Base-by-base conservation (phyloP, 2,113 vertebrate genomes). In the Mionectes macconnelli region DNA sequence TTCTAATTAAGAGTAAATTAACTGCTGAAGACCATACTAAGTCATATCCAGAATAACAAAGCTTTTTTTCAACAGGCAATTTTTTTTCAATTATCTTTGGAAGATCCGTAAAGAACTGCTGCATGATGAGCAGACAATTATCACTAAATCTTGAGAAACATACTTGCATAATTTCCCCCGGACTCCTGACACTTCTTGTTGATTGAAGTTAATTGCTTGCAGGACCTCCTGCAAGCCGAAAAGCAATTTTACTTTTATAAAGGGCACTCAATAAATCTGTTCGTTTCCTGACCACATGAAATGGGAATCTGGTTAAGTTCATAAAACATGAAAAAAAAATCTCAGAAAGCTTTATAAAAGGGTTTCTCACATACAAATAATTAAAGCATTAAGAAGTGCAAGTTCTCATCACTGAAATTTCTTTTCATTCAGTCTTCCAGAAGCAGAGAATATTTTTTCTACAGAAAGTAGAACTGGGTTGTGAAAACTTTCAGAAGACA, bases 201-300 rank as follows among this genome's bases (percentile, higher is more conserved):
- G 92, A 95, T 96, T 95, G 94, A 96, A 96, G 92, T 94, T 96
- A 97, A 97, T 95, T 94, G 95, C 87, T 92, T 93, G 39, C 39
- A 76, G 94, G 87, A 96, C 93, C 87, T 94, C 73, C 81, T 53
- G 45, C 67, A 87, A 94, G 49, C 70, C 49, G 68, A 93, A 94
- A 94, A n/a, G 14, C 59, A 81, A 73, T 75, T 91, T 87, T 85
- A 78, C 13, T 91, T 94, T 70, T 74, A 50, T 62, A 89, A 94
- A 94, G 83, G 62, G 19, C 50, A 89, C 68, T 92, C 69, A 90
- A 84, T 69, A 84, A 94, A 88, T 18, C 63, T 77, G 30, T 80
- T 96, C 24, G 74, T 90, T 85, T 83, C 69, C 77, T 66, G 63
- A 93, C 73, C 57, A 89, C 69, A 90, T 66, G 87, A 86, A 93